Evolutionary conservation across 2,888 invertebrate species (phyloP), one percentile per base, ranked within the genome.

Genomic region (Muschampia plurimacula): DNA sequence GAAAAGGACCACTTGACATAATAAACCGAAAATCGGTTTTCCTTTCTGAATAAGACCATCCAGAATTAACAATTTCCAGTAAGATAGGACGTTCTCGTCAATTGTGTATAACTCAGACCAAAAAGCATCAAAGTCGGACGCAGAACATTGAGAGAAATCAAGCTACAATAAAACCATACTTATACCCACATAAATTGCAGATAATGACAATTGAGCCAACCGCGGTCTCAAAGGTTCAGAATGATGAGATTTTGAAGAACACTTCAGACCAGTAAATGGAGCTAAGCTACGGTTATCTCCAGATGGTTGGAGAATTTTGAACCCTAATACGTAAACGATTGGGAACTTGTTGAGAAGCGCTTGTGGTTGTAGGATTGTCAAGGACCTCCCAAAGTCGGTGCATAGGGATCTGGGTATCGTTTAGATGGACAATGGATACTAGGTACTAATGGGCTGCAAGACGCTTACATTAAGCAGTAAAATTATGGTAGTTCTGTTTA

Each of bases 171-270:
- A 85, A 83, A 80, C 82, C 81, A 82, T 82, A 83, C 86, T 84
- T 84, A 83, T 81, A 81, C 80, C 78, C 82, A 77, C 83, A 86
- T 87, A 86, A 87, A 86, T 84, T 81, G 81, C 83, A 82, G 85
- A 84, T 81, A 82, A 83, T 86, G 84, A 83, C 86, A 85, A 83
- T 86, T 82, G 81, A 78, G 78, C 77, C 77, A 74, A 73, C 77
- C 78, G 76, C 80, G 81, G 83, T 82, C 82, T 83, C 78, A 78
- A 78, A 74, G 81, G 83, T 82, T 82, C 83, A 78, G 78, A 77
- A 74, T 77, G 84, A 84, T 83, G 84, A 84, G 83, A 81, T 76
- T 80, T 74, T 82, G 77, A 82, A 84, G 83, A 77, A 81, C 81
- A 79, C 82, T 83, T 83, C 81, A 78, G 75, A 78, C 78, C 75